These are phyloP conservation scores for Triplophysa rosa DNA, from an alignment of 2,113 vertebrate species.

Conservation along the genomic window DNA sequence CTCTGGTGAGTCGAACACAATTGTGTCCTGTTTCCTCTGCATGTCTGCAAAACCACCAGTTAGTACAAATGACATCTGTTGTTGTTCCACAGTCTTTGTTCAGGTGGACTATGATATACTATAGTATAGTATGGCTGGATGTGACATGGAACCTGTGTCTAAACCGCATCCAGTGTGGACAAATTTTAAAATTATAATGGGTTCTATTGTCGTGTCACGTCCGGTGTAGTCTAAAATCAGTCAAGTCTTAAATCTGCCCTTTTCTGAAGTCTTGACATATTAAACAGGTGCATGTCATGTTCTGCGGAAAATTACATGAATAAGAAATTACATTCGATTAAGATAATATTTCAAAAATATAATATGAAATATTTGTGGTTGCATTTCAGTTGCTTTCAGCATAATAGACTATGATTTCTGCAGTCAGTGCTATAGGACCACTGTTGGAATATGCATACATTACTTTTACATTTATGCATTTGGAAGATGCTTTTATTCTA, in stretches of 20 bases:
- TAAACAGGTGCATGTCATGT: not conserved
- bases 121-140: not conserved
- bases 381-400: not conserved
- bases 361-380: not conserved
- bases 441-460: not conserved
- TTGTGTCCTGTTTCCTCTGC: constrained; percentile 65
- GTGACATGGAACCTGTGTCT: not conserved
- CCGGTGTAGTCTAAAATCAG: too few relatives aligned
- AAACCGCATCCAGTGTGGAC: too few relatives aligned
- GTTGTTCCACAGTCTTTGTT: not conserved
- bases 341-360: not conserved
- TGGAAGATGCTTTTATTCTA: not conserved
- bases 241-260: too few relatives aligned
- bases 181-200: too few relatives aligned
- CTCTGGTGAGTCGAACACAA: constrained; percentile 80
- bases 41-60: constrained; percentile 49
- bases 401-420: not conserved
- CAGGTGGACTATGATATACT: not conserved
- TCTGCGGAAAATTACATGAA: too few relatives aligned
- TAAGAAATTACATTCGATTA: not conserved
- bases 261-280: not conserved
- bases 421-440: not conserved
- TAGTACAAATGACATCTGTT: not conserved
- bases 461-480: not conserved
- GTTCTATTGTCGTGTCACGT: too few relatives aligned